phyloP scores from a whole-genome alignment of 2,888 invertebrate species.

The Polyommatus icarus region DNA sequence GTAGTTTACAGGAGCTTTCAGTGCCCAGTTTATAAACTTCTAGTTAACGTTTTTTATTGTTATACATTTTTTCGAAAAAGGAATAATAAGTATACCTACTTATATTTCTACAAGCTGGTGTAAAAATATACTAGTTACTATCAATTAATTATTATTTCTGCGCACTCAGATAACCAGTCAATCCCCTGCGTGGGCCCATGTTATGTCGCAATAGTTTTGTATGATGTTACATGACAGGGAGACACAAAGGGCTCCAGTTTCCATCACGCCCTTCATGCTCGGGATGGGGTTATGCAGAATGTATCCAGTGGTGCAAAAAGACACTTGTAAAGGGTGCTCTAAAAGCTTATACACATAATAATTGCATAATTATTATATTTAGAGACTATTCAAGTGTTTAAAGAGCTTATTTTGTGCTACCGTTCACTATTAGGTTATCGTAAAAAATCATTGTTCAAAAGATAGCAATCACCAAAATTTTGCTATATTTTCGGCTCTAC shows the following conservation, averaged over 20 bases:
- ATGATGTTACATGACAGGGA: neutral
- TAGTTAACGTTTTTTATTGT: too few relatives aligned
- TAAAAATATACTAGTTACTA: too few relatives aligned
- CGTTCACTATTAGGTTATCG: neutral
- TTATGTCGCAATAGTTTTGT: neutral
- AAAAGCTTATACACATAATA: neutral
- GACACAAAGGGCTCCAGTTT: neutral
- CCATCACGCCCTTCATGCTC: neutral
- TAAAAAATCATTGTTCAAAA: neutral
- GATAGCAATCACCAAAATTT: too few relatives aligned
- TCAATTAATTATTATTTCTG: too few relatives aligned
- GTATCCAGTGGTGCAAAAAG: neutral
- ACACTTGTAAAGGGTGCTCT: neutral
- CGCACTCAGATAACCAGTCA: neutral
- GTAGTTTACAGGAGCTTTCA: too few relatives aligned
- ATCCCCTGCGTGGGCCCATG: neutral
- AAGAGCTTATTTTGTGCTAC: too few relatives aligned
- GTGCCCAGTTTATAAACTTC: too few relatives aligned
- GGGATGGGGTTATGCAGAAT: neutral
- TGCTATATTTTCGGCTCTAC: too few relatives aligned
- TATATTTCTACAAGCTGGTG: too few relatives aligned
- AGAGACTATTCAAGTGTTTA: too few relatives aligned
- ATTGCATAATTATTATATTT: neutral
- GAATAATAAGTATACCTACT: too few relatives aligned
- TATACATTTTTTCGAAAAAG: too few relatives aligned